Evolutionary conservation across 23 tunicate genomes (phyloP).

Genomic region (Diplosoma virens): DNA sequence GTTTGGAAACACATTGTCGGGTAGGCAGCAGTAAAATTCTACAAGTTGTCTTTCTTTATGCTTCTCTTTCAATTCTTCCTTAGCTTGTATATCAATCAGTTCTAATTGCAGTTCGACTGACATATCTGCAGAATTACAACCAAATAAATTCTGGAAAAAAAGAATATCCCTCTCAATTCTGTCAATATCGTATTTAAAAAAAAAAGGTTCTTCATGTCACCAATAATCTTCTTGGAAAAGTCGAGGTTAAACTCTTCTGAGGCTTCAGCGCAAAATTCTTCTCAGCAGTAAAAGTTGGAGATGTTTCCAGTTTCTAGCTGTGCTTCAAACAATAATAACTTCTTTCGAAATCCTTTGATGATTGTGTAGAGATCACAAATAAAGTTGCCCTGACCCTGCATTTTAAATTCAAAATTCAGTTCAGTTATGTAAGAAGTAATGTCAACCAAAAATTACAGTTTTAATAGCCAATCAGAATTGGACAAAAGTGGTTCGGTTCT

Average conservation of each 20-base stretch:
- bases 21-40: constrained; percentile 39
- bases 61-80: constrained; percentile 32
- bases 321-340: constrained; percentile 26
- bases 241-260: constrained; percentile 21
- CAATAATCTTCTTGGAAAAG: constrained; percentile 27
- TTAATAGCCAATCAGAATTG: no score
- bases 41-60: constrained; percentile 45
- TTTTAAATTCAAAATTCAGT: no score
- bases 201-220: constrained; percentile 24
- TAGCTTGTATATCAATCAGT: constrained; percentile 31
- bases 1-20: no score
- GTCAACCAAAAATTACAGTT: no score
- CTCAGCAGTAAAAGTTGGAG: constrained; percentile 16
- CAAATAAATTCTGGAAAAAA: constrained; percentile 20
- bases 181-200: constrained; percentile 20
- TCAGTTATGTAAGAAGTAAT: no score
- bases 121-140: constrained; percentile 31
- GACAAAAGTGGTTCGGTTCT: no score
- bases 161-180: constrained; percentile 36
- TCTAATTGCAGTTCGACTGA: constrained; percentile 30
- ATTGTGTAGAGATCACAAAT: constrained; percentile 34
- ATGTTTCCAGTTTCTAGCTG: constrained; percentile 38
- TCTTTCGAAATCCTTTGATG: constrained; percentile 29
- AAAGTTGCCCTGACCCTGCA: not conserved
- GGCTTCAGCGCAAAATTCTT: constrained; percentile 35